phyloP scores from a whole-genome alignment of 2,113 vertebrate genomes.

The Alces alces region DNA sequence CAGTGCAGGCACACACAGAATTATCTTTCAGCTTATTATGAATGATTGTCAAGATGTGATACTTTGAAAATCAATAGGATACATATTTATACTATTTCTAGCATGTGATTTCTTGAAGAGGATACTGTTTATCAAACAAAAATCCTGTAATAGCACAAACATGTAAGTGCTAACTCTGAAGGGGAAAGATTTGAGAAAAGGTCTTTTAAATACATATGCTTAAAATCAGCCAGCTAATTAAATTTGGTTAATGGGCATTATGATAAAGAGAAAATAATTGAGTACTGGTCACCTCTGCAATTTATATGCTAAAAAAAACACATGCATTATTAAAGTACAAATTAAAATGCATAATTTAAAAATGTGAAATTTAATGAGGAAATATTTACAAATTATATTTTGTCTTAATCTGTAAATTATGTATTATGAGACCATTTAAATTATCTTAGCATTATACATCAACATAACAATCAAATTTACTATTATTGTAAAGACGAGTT shows the following conservation, averaged over 20 bases:
- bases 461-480: not conserved
- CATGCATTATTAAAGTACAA: not conserved
- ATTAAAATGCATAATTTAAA: not conserved
- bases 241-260: not conserved
- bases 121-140: conserved; percentile 36
- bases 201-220: not conserved
- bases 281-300: not conserved
- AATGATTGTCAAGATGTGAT: conserved; percentile 25
- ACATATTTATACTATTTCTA: not conserved
- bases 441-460: not conserved
- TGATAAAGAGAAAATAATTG: not conserved
- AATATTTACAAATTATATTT: not conserved
- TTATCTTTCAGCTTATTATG: not conserved
- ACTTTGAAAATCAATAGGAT: conserved; percentile 33
- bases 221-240: conserved; percentile 1
- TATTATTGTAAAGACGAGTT: not conserved
- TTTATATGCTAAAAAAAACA: not conserved
- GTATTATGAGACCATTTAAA: not conserved
- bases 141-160: not conserved
- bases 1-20: not conserved
- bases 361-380: not conserved
- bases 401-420: not conserved
- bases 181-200: not conserved
- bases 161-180: not conserved
- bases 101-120: not conserved